Conservation (phyloP, 2,797 vertebrate genomes). For the Microcaecilia unicolor region DNA sequence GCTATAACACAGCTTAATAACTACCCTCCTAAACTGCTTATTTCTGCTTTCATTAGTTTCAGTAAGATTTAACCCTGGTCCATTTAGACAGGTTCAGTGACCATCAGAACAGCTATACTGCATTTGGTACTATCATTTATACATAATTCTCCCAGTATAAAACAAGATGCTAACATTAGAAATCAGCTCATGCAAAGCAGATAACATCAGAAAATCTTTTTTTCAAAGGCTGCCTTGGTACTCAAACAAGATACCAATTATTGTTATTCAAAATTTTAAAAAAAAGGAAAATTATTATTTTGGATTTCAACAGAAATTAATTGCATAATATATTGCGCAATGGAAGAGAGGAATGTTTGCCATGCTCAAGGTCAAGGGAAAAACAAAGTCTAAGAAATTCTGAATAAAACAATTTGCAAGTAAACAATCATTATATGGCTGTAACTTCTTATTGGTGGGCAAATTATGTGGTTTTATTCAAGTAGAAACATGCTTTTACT, state of each 20-base stretch:
- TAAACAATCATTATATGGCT: no score
- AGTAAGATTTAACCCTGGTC: no score
- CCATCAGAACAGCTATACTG: background rate
- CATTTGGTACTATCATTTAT: slow-evolving; percentile 16
- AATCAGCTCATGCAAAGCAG: slow-evolving; percentile 19
- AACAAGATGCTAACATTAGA: slow-evolving; percentile 11
- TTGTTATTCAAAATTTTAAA: slow-evolving; percentile 27
- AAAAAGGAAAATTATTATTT: slow-evolving; percentile 22
- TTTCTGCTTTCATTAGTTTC: no score
- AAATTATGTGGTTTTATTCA: no score
- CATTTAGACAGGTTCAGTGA: slow-evolving; percentile 8
- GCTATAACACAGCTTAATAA: no score
- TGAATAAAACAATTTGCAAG: no score
- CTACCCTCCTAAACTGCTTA: no score
- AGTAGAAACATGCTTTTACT: no score
- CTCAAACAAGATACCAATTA: slow-evolving; percentile 27
- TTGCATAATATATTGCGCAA: slow-evolving; percentile 17
- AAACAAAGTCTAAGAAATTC: background rate
- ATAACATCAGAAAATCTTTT: slow-evolving; percentile 28
- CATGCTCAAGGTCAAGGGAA: slow-evolving; percentile 2
- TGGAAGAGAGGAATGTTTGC: slow-evolving; percentile 9
- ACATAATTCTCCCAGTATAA: slow-evolving; percentile 12
- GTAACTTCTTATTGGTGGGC: no score
- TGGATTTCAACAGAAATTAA: slow-evolving; percentile 9
- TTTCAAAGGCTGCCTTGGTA: slow-evolving; percentile 27